phyloP scores from a whole-genome alignment of 2,113 vertebrate genomes.

The Strix uralensis region DNA sequence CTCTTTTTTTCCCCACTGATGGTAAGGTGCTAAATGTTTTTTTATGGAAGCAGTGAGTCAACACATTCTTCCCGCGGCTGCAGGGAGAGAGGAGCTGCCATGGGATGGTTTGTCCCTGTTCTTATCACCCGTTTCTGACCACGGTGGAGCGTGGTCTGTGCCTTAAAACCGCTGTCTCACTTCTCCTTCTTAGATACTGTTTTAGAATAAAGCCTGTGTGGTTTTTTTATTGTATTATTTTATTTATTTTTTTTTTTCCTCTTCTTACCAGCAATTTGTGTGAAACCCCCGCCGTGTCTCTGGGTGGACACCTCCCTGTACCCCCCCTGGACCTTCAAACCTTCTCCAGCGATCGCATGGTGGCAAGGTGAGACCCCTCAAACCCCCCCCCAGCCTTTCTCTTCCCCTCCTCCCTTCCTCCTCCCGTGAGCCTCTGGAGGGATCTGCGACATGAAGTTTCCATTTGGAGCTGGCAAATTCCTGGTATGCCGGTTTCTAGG shows the following conservation, averaged over 20 bases:
- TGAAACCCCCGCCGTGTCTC: neutral
- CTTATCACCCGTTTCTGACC: neutral
- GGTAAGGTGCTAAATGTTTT: neutral
- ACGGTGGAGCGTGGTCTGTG: neutral
- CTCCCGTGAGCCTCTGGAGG: neutral
- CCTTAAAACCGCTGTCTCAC: neutral
- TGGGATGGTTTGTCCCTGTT: neutral
- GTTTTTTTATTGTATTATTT: neutral
- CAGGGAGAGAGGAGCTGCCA: neutral
- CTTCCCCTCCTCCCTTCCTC: neutral
- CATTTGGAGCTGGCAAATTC: conserved; percentile 36
- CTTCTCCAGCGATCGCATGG: neutral
- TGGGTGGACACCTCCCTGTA: neutral
- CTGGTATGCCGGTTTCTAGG: conserved; percentile 29
- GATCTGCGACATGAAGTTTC: neutral
- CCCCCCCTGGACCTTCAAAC: neutral
- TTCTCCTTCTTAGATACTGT: neutral
- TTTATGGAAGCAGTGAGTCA: neutral
- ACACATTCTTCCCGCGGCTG: neutral
- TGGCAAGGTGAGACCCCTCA: neutral
- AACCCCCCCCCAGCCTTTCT: neutral
- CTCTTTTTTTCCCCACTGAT: neutral
- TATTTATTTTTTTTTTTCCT: neutral
- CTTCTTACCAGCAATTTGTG: neutral
- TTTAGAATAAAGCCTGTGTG: neutral